Percentiles rank a stretch among this genome's conserved stretches.
phyloP scores from a whole-genome alignment of 2,113 vertebrate genomes.

The Notechis scutatus region DNA sequence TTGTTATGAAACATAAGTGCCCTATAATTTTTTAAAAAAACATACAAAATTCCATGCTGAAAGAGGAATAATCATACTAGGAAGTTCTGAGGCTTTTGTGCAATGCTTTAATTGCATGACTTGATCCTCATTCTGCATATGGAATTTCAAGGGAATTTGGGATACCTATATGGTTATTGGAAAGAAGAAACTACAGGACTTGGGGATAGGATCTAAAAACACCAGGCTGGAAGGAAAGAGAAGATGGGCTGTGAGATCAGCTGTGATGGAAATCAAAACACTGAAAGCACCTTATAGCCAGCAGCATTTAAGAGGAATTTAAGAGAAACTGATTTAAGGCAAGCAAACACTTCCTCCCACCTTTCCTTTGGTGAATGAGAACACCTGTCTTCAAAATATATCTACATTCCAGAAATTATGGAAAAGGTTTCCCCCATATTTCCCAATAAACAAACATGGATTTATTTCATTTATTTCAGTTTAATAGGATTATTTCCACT shows the following conservation, averaged over 20 bases:
- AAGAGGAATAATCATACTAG: background rate
- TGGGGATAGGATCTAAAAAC: background rate
- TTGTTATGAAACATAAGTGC: background rate
- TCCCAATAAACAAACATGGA: background rate
- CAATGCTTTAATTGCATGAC: background rate
- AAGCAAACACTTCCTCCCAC: background rate
- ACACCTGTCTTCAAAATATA: background rate
- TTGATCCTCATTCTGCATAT: background rate
- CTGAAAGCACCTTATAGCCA: background rate
- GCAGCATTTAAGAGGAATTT: background rate
- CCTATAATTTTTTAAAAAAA: background rate
- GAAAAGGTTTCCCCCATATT: background rate
- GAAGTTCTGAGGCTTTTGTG: background rate
- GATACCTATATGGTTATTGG: background rate
- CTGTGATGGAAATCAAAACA: background rate
- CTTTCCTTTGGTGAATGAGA: background rate
- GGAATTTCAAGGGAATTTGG: background rate
- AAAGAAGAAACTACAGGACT: background rate
- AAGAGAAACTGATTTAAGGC: background rate
- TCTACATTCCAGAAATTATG: background rate
- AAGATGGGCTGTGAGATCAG: background rate
- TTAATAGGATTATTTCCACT: background rate
- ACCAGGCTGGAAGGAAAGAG: background rate
- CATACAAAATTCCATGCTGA: background rate
- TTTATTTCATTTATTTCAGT: background rate